A percentile compares a stretch with the other conserved stretches of the same genome.
phyloP scores from a whole-genome alignment of 1,140 invertebrate species.

The Cherax destructor region DNA sequence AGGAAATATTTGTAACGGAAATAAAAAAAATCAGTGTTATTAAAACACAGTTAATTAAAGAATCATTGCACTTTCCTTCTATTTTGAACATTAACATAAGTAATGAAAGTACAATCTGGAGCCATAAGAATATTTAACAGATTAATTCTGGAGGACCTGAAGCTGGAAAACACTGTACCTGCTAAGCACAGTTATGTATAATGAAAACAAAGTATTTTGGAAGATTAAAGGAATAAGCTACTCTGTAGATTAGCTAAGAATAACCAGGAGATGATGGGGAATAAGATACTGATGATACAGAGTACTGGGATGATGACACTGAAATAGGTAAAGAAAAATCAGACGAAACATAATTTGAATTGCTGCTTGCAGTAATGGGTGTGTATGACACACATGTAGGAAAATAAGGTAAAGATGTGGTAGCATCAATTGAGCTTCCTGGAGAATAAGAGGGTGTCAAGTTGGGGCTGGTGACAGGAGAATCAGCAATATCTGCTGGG shows the following conservation, averaged over 20 bases:
- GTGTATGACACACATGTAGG: not conserved
- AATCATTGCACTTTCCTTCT: no score
- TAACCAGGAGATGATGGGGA: slow-evolving; percentile 2
- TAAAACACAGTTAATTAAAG: no score
- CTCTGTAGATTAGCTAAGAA: not conserved
- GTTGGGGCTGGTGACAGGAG: not conserved
- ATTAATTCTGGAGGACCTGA: no score
- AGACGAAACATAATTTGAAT: not conserved
- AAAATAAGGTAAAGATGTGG: not conserved
- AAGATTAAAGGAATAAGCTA: not conserved
- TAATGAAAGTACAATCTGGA: no score
- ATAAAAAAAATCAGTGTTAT: no score
- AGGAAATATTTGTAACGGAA: not conserved
- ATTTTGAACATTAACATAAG: no score
- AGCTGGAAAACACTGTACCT: no score
- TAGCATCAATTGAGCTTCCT: not conserved
- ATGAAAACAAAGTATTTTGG: no score
- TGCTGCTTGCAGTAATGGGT: not conserved
- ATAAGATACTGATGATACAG: not conserved
- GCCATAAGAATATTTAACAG: no score
- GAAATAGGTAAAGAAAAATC: no score
- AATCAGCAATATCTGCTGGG: not conserved
- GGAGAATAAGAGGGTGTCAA: not conserved
- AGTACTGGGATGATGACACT: not conserved
- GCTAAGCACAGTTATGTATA: no score